Evolutionary conservation across 2,888 invertebrate species (phyloP), one percentile per base, ranked within the genome.

Genomic region (Epinotia brunnichana): DNA sequence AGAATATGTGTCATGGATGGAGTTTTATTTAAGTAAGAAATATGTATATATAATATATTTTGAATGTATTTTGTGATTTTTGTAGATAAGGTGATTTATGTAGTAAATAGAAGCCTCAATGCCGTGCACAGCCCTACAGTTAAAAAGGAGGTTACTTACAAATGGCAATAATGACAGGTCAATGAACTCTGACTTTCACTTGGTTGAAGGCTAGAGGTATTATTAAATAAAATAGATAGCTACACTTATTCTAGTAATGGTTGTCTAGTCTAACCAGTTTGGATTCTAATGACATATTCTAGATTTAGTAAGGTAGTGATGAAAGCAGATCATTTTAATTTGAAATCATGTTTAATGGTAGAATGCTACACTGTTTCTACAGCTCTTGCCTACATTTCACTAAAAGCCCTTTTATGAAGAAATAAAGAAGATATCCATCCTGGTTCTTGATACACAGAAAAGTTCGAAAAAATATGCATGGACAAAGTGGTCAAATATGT

Each of bases 121-220:
- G 56, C 9, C 44, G 48, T 29, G 63, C 56, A 61, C 54, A 69
- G 69, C 48, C 61, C 57, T 53, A 70, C 48, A 67, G 68, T 70
- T 56, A 64, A 73, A 70, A 70, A 70, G 53, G 63, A 73, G 70
- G 74, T 72, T 61, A 73, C 67, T 72, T 56, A 75, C 68, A 75
- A 75, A 71, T 51, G 54, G 29, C 57, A 68, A 67, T 66, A 74
- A 71, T 70, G 68, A 64, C 57, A 82, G 86, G 87, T 87, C 86
- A 88, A 77, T 86, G 86, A 87, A 85, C 89, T 86, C 76, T 79
- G 81, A 87, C 87, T 87, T 87, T 88, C 86, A 85, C 85, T 85
- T 82, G 76, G 77, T 80, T 81, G 83, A 87, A 85, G 87, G 87
- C 63, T 69, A 63, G 39, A 59, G 11, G 21, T 68, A 72, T 72